Percentiles rank a stretch among this genome's conserved stretches.
These are phyloP conservation scores for Ectropis crepuscularia DNA, from an alignment of 2,888 invertebrate species.

Conservation along the genomic window DNA sequence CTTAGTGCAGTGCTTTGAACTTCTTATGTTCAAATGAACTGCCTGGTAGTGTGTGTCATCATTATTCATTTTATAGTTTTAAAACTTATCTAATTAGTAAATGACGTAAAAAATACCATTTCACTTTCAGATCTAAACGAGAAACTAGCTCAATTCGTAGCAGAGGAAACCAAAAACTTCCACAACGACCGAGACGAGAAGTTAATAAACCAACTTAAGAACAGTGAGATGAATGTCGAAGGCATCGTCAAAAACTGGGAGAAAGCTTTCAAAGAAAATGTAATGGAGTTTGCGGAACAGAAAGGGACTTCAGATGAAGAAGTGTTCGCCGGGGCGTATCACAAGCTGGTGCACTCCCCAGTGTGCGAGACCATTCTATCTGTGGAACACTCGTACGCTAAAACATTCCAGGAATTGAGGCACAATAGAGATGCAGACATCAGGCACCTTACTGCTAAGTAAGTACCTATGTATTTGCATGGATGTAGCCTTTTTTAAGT, in stretches of 20 bases:
- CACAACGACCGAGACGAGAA: conserved; percentile 87
- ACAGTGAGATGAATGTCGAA: conserved; percentile 88
- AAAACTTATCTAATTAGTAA: neutral
- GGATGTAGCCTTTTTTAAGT: too few relatives aligned
- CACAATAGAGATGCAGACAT: conserved; percentile 90
- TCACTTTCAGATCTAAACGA: conserved; percentile 82
- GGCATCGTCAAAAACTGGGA: conserved; percentile 92
- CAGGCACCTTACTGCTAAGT: conserved; percentile 87
- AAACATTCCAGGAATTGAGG: conserved; percentile 90
- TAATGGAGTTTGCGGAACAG: conserved; percentile 92
- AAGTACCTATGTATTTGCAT: conserved; percentile 29
- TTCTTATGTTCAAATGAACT: too few relatives aligned
- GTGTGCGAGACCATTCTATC: conserved; percentile 94
- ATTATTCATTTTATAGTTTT: neutral
- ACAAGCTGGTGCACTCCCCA: conserved; percentile 92
- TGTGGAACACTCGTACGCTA: conserved; percentile 94
- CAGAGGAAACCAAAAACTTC: conserved; percentile 87
- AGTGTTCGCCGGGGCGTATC: conserved; percentile 93
- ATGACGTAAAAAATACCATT: too few relatives aligned
- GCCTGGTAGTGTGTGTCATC: neutral
- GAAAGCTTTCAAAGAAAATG: conserved; percentile 91
- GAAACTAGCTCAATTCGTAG: conserved; percentile 86
- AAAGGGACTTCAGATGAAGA: conserved; percentile 79
- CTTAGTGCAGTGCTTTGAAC: too few relatives aligned
- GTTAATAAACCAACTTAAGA: conserved; percentile 85